phyloP scores from a whole-genome alignment of 2,113 vertebrate species.

The Mormoops blainvillei region DNA sequence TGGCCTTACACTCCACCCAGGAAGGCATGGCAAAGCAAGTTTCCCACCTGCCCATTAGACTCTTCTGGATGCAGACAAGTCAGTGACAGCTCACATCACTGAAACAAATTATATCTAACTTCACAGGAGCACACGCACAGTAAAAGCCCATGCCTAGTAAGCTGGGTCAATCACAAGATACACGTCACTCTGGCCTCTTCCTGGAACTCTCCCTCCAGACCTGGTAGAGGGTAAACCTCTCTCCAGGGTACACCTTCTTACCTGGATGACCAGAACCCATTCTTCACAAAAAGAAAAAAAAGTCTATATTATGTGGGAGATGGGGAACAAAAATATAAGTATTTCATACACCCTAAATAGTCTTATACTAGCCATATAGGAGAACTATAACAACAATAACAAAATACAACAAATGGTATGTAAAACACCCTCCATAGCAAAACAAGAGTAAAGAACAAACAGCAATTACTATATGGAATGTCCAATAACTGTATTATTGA shows the following conservation, averaged over 20 bases:
- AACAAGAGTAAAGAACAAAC: background rate
- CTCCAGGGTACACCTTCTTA: background rate
- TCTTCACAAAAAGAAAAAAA: background rate
- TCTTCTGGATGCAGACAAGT: background rate
- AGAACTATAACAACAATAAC: background rate
- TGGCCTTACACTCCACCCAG: constrained; percentile 7
- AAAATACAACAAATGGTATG: background rate
- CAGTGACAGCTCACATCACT: background rate
- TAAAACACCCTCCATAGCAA: background rate
- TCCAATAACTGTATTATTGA: background rate
- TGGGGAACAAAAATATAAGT: background rate
- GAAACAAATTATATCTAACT: constrained; percentile 54
- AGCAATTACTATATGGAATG: background rate
- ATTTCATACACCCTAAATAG: background rate
- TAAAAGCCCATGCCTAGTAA: constrained; percentile 39
- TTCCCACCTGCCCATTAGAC: constrained; percentile 26
- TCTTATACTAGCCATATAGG: background rate
- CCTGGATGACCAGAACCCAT: background rate
- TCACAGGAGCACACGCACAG: background rate
- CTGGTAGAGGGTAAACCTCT: background rate
- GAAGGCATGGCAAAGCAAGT: background rate
- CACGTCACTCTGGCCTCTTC: background rate
- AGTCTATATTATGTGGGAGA: background rate
- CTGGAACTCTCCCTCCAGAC: background rate
- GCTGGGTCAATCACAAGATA: background rate